phyloP scores from a whole-genome alignment of 2,113 vertebrate genomes.

The Bos taurus region ARS-UCD2.0 NC_037351.1:47637501-47638000 shows the following conservation, averaged over 20 bases:
- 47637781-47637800: not conserved
- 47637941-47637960: conserved; percentile 71
- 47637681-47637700: conserved; percentile 43
- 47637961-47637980: conserved; percentile 69
- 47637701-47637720: conserved; percentile 39
- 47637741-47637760: conserved; percentile 11
- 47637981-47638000: conserved; percentile 76
- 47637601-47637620: not conserved
- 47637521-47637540: not conserved
- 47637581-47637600: not conserved
- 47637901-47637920: conserved; percentile 75
- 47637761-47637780: not conserved
- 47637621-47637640: not conserved
- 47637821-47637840: not conserved
- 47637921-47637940: conserved; percentile 65
- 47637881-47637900: not conserved
- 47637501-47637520: not conserved
- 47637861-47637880: not conserved
- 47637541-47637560: not conserved
- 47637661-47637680: not conserved
- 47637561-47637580: not conserved
- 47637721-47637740: conserved; percentile 11
- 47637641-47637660: not conserved
- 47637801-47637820: not conserved
- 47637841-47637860: not conserved